Evolutionary conservation across 1,140 invertebrate genomes (phyloP), one percentile per base, ranked within the genome.

Genomic region (Ceratina australensis): DNA sequence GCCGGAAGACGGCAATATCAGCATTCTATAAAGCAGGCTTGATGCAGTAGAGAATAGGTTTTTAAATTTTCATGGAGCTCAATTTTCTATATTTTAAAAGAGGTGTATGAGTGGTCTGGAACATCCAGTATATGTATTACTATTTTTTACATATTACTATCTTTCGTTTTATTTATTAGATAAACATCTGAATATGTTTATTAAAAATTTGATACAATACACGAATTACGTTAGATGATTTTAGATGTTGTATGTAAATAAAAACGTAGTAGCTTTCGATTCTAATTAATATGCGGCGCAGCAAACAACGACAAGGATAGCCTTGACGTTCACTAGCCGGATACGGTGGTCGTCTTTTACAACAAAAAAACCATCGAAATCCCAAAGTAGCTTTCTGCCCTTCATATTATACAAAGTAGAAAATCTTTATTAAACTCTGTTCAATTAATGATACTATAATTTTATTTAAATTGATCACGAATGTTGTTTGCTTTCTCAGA

Each of bases 221-320:
- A 42, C 5, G 8, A 42, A 42, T 42, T 42, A 0, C 0, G 33
- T 10, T 42, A 42, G 10, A 52, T 52, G 12, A 28, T 10, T 26
- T 61, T 28, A 8, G 26, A 42, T 64, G 10, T 63, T 65, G n/a
- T 24, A 50, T 3, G 0, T 20, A 74, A 76, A 28, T 85, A 79
- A 83, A 83, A 89, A 86, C 80, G 63, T 83, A 85, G 56, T 54
- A 67, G 22, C 64, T 61, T 63, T 60, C 56, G 63, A 64, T 64
- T 28, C 66, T 83, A 81, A 89, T 90, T 89, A 85, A 84, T 90
- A 88, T 88, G 82, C 88, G 57, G 73, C 79, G 65, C 74, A 72
- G 64, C 49, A 22, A 54, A 59, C 56, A 81, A 63, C 59, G 75
- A 69, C 77, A 85, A 73, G 78, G 78, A 86, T 80, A 86, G 81